phyloP scores from a whole-genome alignment of 2,113 vertebrate species.

The Tylochromis polylepis region DNA sequence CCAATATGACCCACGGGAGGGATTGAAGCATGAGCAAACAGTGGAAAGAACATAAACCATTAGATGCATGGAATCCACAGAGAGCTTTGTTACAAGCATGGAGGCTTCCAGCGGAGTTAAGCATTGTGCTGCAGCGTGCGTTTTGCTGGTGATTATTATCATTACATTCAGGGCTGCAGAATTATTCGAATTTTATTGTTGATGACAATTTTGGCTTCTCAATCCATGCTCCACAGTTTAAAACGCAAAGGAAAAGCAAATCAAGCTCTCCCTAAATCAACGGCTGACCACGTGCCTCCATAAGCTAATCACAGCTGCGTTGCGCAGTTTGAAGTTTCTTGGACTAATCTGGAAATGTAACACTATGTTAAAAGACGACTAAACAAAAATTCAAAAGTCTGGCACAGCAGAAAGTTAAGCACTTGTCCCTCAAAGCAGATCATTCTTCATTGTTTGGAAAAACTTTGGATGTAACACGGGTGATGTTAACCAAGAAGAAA shows the following conservation, averaged over 20 bases:
- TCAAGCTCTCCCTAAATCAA: background rate
- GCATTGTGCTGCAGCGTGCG: background rate
- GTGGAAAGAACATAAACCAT: constrained; percentile 39
- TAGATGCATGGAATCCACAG: background rate
- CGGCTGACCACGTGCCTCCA: background rate
- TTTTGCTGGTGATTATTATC: background rate
- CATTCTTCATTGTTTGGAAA: background rate
- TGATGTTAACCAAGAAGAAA: background rate
- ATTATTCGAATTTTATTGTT: background rate
- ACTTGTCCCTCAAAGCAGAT: background rate
- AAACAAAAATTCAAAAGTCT: background rate
- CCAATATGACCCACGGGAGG: constrained; percentile 32
- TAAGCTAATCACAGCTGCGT: background rate
- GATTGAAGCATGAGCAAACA: constrained; percentile 31
- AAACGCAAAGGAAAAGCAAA: background rate
- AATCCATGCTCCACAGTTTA: background rate
- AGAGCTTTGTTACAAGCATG: background rate
- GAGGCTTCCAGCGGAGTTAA: background rate
- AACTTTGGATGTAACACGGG: background rate
- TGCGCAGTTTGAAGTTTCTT: background rate
- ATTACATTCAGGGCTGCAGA: background rate
- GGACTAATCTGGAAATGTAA: background rate
- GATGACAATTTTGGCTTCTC: background rate
- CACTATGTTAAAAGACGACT: background rate
- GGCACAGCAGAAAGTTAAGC: background rate